Conservation (phyloP, 35 echinoderm and acorn worm genomes). For the Heliocidaris erythrogramma region DNA sequence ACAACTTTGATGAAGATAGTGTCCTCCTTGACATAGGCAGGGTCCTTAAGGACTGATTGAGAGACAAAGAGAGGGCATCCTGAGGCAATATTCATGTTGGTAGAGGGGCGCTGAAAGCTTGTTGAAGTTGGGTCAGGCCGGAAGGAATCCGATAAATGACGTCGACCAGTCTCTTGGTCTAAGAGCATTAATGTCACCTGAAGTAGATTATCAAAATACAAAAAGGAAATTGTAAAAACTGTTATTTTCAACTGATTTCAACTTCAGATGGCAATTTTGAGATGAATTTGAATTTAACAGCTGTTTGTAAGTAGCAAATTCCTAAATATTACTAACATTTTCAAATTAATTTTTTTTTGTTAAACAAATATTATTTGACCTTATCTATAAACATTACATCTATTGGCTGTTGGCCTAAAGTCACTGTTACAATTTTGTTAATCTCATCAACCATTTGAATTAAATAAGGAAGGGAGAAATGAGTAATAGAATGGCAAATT, state of each 20-base stretch:
- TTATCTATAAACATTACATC: too few relatives aligned
- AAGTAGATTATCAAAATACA: background rate
- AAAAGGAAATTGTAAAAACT: background rate
- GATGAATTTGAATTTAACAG: too few relatives aligned
- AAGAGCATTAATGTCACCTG: conserved; percentile 93
- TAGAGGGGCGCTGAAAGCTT: conserved; percentile 84
- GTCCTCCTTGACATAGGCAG: conserved; percentile 80
- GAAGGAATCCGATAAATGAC: conserved; percentile 87
- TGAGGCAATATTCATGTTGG: conserved; percentile 98
- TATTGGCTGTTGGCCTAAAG: too few relatives aligned
- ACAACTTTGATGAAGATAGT: conserved; percentile 85
- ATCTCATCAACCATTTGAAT: too few relatives aligned
- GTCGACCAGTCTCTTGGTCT: conserved; percentile 78
- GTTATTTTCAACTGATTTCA: background rate
- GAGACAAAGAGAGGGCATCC: conserved; percentile 91
- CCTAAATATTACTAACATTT: too few relatives aligned
- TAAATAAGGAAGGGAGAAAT: too few relatives aligned
- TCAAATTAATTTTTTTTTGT: too few relatives aligned
- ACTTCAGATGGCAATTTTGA: background rate
- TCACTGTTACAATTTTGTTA: too few relatives aligned
- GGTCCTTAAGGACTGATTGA: conserved; percentile 72
- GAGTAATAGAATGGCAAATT: too few relatives aligned
- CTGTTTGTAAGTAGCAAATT: too few relatives aligned
- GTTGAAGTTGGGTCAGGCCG: conserved; percentile 84
- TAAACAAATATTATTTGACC: too few relatives aligned